Evolutionary conservation across 2,888 invertebrate species (phyloP), one percentile per base, ranked within the genome.

Genomic region (Monoplex corrugatus): DNA sequence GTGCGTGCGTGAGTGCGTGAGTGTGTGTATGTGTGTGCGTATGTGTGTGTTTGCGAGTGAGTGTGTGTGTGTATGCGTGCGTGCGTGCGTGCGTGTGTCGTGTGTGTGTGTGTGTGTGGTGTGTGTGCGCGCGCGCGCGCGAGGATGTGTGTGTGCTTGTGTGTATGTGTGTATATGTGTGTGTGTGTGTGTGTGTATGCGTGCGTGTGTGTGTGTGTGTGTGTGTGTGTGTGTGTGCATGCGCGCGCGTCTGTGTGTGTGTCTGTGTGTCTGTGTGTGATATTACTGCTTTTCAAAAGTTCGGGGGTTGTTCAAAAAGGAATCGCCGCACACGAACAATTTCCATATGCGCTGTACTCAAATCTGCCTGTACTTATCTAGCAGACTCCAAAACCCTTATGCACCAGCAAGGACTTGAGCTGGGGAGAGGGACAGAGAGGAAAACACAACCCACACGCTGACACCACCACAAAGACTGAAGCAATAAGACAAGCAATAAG

Each of bases 1-100:
- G 68, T 68, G 68, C n/a, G 68, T 68, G 68, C n/a, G 68, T 68
- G 68, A 28, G 68, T 68, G 68, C n/a, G 68, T 68, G 68, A 28
- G 68, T 68, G 68, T 68, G 68, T 68, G 68, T 68, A n/a, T 68
- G 68, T 68, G 68, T 68, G 68, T 68, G 68, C n/a, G 68, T 68
- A n/a, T 68, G 5, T 68, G 68, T 68, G 68, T 68, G 68, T 68
- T 23, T 68, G 68, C n/a, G 68, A 28, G 68, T 28, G 68, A 19
- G 68, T 28, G 68, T 28, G 68, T 0, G 68, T 3, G 68, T 3
- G 68, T 3, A n/a, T 3, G 68, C 1, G 68, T 68, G 68, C 28
- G 68, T 10, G 68, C 2, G 68, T 10, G 68, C 2, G 68, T 10
- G 68, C 2, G 68, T 23, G 68, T 68, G 68, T 68, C 28, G 23